Percentiles rank a stretch among this genome's conserved stretches.
These are phyloP conservation scores for Sciurus niger DNA, from an alignment of 2,113 vertebrate species.

Conservation along the genomic window DNA sequence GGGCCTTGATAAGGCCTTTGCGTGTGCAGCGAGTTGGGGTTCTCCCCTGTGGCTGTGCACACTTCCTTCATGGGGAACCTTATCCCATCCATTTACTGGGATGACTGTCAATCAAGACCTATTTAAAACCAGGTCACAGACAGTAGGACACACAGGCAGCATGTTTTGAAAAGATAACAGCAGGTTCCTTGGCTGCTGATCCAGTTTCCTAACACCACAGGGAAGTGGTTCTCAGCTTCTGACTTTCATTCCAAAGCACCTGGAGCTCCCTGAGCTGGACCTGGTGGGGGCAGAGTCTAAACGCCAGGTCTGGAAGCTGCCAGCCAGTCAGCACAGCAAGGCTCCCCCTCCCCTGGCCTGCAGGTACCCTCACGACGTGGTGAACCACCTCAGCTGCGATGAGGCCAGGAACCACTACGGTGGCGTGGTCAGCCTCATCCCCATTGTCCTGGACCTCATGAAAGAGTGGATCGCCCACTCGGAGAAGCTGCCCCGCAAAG, in stretches of 20 bases:
- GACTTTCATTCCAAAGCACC: neutral
- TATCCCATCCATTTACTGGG: too few relatives aligned
- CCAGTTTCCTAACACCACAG: neutral
- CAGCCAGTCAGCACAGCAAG: neutral
- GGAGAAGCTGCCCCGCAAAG: constrained; percentile 83
- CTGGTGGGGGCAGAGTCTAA: too few relatives aligned
- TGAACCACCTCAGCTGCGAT: constrained; percentile 91
- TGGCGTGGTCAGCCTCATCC: constrained; percentile 91
- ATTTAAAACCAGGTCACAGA: neutral
- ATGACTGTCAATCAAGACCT: neutral
- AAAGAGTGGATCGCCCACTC: constrained; percentile 84
- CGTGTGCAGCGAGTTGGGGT: accelerated
- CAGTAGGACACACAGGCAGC: accelerated
- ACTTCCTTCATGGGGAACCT: neutral
- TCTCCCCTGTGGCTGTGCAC: neutral
- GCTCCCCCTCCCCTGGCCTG: neutral
- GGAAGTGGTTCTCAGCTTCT: neutral
- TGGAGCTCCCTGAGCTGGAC: neutral
- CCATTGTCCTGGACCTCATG: constrained; percentile 88
- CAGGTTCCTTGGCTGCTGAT: neutral
- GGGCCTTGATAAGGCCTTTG: neutral
- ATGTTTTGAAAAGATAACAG: neutral
- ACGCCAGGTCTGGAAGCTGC: neutral
- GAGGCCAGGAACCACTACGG: constrained; percentile 91
- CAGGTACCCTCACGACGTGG: constrained; percentile 91